Evolutionary conservation across 2,113 vertebrate species (phyloP), one percentile per base, ranked within the genome.

Genomic region (Syngnathoides biaculeatus): DNA sequence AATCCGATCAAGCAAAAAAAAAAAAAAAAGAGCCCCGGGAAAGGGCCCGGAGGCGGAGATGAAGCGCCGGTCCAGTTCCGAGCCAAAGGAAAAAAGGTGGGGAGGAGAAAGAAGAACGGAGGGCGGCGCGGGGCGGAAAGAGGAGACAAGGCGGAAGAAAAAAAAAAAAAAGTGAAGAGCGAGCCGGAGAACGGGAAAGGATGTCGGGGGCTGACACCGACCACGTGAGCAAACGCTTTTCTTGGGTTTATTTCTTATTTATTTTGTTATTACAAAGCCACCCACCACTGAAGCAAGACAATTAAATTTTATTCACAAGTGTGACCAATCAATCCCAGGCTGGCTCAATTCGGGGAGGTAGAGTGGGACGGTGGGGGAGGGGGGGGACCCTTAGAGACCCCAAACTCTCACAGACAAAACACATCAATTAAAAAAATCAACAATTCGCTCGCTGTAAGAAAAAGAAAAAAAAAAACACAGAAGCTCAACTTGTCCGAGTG

Each of bases 1-100:
- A 92, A 88, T 88, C 85, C 85, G 76, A 86, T 89, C 84, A 89
- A 90, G 90, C 84, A 86, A 85, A n/a, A n/a, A n/a, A n/a, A n/a
- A n/a, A n/a, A n/a, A n/a, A n/a, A n/a, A n/a, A 71, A 45, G 73
- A 84, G 85, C 79, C 78, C 79, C 81, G 86, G 89, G 88, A 88
- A 80, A 85, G 79, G 71, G 65, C 85, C 88, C 89, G 88, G 81
- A 87, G 70, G 81, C 77, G 69, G 77, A 87, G 78, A 89, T 88
- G 84, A 87, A 87, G 84, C 88, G 82, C 53, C 66, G 81, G 79
- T 86, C 72, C 81, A 86, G 81, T 73, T 80, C 30, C 48, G 78
- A 79, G 79, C 81, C 79, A 81, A 79, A 87, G 68, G 79, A 61
- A 63, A 61, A 63, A 62, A 64, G 71, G 71, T 64, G 76, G 77